Conservation (phyloP, 2,888 invertebrate species). For the Orgyia antiqua region DNA sequence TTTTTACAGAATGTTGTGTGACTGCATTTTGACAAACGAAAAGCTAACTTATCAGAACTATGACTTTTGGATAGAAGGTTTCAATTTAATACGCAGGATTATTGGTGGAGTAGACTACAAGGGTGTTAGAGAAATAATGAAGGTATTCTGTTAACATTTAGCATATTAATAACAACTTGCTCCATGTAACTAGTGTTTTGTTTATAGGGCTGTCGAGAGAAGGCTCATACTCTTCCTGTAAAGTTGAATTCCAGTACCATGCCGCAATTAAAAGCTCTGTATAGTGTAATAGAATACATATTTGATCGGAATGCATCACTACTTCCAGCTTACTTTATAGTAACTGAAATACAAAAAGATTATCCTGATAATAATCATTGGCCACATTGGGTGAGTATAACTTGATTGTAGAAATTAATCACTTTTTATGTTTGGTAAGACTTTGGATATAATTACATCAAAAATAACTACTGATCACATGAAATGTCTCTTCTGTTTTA, state of each 20-base stretch:
- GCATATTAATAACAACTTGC: conserved; percentile 8
- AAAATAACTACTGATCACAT: too few relatives aligned
- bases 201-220: conserved; percentile 89
- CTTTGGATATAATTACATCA: too few relatives aligned
- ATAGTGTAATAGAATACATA: conserved; percentile 90
- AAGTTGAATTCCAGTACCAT: conserved; percentile 88
- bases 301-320: conserved; percentile 95
- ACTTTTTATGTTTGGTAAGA: too few relatives aligned
- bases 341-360: conserved; percentile 95
- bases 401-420: background rate
- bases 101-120: conserved; percentile 97
- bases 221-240: conserved; percentile 88
- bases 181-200: background rate
- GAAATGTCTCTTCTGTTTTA: too few relatives aligned
- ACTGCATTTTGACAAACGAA: conserved; percentile 89
- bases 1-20: conserved; percentile 86
- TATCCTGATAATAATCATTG: conserved; percentile 87
- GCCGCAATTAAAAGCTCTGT: conserved; percentile 88
- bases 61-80: conserved; percentile 94
- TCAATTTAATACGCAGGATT: conserved; percentile 88
- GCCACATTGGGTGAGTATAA: conserved; percentile 91
- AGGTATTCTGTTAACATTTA: conserved; percentile 67
- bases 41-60: conserved; percentile 88
- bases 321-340: conserved; percentile 95
- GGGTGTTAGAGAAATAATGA: conserved; percentile 95